Base-by-base conservation (phyloP, 1,140 invertebrate species). In the Oppia nitens region DNA sequence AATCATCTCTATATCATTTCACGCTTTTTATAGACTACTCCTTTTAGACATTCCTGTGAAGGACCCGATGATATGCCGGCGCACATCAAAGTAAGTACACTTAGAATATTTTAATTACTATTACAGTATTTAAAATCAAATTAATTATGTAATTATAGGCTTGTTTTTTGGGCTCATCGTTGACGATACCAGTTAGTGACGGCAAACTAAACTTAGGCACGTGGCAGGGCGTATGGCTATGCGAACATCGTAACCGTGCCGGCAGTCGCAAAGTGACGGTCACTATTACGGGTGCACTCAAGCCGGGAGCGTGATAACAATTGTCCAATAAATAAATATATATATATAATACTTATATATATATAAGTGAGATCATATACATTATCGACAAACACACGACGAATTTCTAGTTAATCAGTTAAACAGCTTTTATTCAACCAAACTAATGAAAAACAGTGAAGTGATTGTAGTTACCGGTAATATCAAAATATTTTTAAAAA, bases 41-140 rank as follows among this genome's bases (percentile, higher is more conserved):
- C 84, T 69, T 96, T 93, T 71, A 82, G 87, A 75, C 92, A 97
- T 76, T 90, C 86, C 50, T 93, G 88, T 74, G 92, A 97, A 81
- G 92, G 92, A 62, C 90, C 91, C 63, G 92, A 97, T 73, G 92
- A 97, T 75, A 97, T 96, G 92, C 92, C 92, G 56, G 92, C 91
- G 61, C 92, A 97, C 71, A 87, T 94, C 62, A 97, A 97, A 74
- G 55, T 49, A 23, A 24, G 51, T 53, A n/a, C n/a, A n/a, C n/a
- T n/a, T n/a, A n/a, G n/a, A n/a, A n/a, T n/a, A n/a, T n/a, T n/a
- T n/a, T n/a, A n/a, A n/a, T n/a, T n/a, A n/a, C n/a, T n/a, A n/a
- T n/a, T n/a, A n/a, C n/a, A n/a, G n/a, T 40, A 17, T 40, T 40
- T 53, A 24, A 23, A 24, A 24, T 26, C 27, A 17, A 53, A 3